Evolutionary conservation across 2,888 invertebrate species (phyloP).

Genomic region (Macaria notata): DNA sequence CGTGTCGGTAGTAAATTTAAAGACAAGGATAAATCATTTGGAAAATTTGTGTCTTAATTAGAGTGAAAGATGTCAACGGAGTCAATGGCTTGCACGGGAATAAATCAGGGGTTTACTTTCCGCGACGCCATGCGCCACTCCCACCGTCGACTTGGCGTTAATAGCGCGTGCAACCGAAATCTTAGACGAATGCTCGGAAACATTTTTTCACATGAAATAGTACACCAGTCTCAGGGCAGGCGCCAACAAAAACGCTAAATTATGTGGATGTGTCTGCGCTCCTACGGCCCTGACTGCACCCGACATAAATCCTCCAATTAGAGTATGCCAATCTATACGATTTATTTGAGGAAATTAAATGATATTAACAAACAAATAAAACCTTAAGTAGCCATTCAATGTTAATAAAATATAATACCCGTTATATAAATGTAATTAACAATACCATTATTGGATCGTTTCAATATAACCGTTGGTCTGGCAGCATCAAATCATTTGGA

Average conservation of each 20-base stretch:
- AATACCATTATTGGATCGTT: conserved; percentile 59
- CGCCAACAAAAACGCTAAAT: conserved; percentile 55
- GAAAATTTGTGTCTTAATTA: conserved; percentile 70
- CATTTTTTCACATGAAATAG: conserved; percentile 69
- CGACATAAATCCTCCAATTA: conserved; percentile 56
- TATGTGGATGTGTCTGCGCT: conserved; percentile 7
- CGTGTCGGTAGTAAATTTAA: conserved; percentile 44
- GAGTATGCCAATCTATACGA: conserved; percentile 46
- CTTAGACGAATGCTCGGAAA: conserved; percentile 66
- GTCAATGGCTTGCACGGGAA: conserved; percentile 60
- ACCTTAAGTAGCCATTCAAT: conserved; percentile 50
- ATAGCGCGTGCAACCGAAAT: conserved; percentile 79
- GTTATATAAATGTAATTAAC: conserved; percentile 59
- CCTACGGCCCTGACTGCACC: conserved; percentile 50
- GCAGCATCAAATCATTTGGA: conserved; percentile 65
- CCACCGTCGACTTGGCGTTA: conserved; percentile 74
- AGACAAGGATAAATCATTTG: conserved; percentile 63
- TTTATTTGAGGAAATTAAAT: conserved; percentile 49
- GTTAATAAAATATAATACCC: conserved; percentile 49
- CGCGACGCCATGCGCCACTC: conserved; percentile 63
- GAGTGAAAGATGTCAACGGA: conserved; percentile 69
- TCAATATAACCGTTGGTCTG: conserved; percentile 60
- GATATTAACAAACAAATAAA: conserved; percentile 46
- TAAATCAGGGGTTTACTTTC: conserved; percentile 78
- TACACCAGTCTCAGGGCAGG: conserved; percentile 57